Evolutionary conservation across 2,797 vertebrate genomes (phyloP), one percentile per base, ranked within the genome.

Genomic region (Xerus rutilus): DNA sequence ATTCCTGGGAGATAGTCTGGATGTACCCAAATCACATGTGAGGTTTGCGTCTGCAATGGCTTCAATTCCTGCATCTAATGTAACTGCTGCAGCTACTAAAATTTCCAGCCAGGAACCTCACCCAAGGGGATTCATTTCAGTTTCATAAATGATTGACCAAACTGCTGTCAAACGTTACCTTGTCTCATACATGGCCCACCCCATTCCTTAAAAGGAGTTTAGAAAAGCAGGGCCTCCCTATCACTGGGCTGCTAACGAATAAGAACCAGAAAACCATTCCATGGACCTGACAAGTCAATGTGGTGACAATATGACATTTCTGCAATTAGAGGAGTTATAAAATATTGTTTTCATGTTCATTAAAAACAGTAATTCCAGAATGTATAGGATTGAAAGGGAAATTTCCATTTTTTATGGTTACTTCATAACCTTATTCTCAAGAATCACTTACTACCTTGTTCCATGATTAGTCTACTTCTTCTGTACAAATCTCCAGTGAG

Each of bases 101-200:
- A 86, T 52, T 91, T 85, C 73, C 5, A 20, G 70, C 69, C 65
- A 83, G 47, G 73, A 74, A 82, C 3, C 20, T 77, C 14, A 49
- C 25, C 23, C 20, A 17, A 82, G 47, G 35, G 43, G 57, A 91
- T 84, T 87, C 73, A 62, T 43, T 79, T 72, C 18, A 45, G 14
- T 77, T 86, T 64, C 23, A 21, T 49, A 89, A 93, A 95, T 95
- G 84, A 96, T 39, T 97, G 94, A 79, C 89, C 30, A 78, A 74
- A 84, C 45, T 14, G 73, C 28, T 47, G 77, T 47, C 59, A 89
- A 86, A 83, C 35, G 25, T 77, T 45, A 89, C 59, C 70, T 83
- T 35, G 20, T 14, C n/a, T 47, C 76, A 78, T 49, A 39, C 30
- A 47, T 1, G 32, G 15, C 8, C 47, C 70, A 87, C 54, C 7